phyloP scores from a whole-genome alignment of 2,888 invertebrate genomes.

The Latrodectus hesperus region DNA sequence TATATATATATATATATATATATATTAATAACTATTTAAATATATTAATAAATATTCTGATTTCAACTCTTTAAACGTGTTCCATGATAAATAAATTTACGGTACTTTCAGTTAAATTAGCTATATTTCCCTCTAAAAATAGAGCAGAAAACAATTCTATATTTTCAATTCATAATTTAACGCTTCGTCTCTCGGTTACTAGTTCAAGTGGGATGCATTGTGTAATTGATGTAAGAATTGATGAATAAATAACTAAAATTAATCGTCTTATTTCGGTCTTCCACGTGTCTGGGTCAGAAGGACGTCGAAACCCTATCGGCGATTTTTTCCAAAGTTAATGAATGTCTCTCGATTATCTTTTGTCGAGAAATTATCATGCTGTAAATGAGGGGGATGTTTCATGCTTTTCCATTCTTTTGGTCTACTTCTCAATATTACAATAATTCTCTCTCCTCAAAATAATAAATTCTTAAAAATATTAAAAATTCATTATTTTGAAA shows the following conservation, averaged over 20 bases:
- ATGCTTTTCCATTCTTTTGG: not conserved
- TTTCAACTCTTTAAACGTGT: no score
- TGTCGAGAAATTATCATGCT: not conserved
- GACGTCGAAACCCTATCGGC: conserved; percentile 40
- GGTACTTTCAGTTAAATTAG: no score
- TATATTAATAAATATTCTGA: no score
- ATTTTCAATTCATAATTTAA: no score
- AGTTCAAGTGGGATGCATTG: conserved; percentile 16
- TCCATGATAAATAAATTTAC: no score
- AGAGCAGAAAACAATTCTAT: no score
- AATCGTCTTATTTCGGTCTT: conserved; percentile 29
- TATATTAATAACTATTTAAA: no score
- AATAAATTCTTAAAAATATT: not conserved
- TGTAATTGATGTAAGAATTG: not conserved
- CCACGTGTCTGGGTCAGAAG: conserved; percentile 62
- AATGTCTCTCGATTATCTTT: no score
- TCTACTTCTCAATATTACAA: not conserved
- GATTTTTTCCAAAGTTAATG: not conserved
- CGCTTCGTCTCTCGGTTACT: conserved; percentile 6
- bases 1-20: no score
- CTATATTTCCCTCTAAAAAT: no score
- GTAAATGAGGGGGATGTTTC: not conserved
- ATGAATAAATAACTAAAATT: conserved; percentile 16
- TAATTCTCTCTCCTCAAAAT: not conserved
- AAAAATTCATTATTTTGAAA: no score